phyloP scores from a whole-genome alignment of 64 coral and sea anemone species.

The Montipora efflorescens region DNA sequence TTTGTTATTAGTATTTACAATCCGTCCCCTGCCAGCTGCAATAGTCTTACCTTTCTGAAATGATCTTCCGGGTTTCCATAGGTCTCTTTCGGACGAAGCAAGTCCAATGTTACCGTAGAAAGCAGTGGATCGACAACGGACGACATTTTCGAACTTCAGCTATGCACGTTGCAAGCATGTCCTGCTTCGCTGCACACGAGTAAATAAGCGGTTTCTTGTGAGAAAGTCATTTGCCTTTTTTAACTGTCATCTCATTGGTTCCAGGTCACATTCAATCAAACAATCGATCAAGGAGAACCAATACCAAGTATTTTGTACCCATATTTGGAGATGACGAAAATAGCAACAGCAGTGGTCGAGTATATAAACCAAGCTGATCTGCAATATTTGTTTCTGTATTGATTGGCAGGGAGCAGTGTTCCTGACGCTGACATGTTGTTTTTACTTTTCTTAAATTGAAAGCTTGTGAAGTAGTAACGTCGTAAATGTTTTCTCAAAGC shows the following conservation, averaged over 20 bases:
- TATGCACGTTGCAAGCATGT: constrained; percentile 71
- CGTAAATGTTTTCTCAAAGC: too few species aligned
- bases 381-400: too few species aligned
- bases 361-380: constrained; percentile 71
- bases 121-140: constrained; percentile 95
- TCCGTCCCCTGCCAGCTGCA: not conserved
- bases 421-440: too few species aligned
- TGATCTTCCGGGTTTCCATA: constrained; percentile 90
- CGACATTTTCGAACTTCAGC: constrained; percentile 75
- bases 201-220: constrained; percentile 72
- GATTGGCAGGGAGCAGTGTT: too few species aligned
- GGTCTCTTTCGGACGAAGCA: constrained; percentile 85
- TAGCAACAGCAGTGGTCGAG: constrained; percentile 71
- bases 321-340: constrained; percentile 96
- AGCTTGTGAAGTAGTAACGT: too few species aligned
- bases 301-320: constrained; percentile 80
- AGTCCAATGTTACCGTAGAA: constrained; percentile 93
- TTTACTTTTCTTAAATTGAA: too few species aligned
- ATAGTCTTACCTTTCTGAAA: constrained; percentile 85
- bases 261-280: constrained; percentile 70
- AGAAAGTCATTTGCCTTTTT: constrained; percentile 85
- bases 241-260: constrained; percentile 83
- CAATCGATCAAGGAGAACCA: constrained; percentile 65
- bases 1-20: not conserved
- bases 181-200: constrained; percentile 90